Base-by-base conservation (phyloP, 2,113 vertebrate species). In the Sebastes fasciatus region DNA sequence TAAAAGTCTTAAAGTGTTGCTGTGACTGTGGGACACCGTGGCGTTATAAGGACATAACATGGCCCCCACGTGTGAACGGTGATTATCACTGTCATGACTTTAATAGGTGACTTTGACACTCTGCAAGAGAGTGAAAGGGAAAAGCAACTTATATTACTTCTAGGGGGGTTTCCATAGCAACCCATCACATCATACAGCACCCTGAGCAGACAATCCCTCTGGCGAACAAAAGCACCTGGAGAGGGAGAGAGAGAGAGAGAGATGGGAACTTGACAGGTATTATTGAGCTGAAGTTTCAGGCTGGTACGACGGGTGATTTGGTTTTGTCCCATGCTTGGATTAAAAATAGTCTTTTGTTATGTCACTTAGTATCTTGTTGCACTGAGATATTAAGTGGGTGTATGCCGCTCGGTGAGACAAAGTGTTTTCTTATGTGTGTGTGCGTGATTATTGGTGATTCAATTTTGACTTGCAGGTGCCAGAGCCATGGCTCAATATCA, bases 151-250 rank as follows among this genome's bases (percentile, higher is more conserved):
- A 92, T 93, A 92, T 95, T 94, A 91, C 93, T 95, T 94, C 80
- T 82, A 90, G 86, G 92, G 26, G 87, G 91, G 97, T 97, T 96
- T 95, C 95, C 94, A 96, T 95, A 80, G 93, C 89, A 93, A 94
- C 91, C 87, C 75, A 84, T 87, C 83, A 86, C 86, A 90, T 91
- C 83, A 79, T 49, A 75, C 78, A 71, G 80, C 88, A 66, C 79
- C 82, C 88, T 70, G 81, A 86, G 69, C 73, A 87, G 86, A 89
- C 87, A 86, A 88, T 92, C 79, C 84, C 82, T 83, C 80, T 69
- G 64, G 61, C 40, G 80, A 90, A 93, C 88, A 94, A 92, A 91
- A 84, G 84, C 89, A 92, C 85, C 87, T 85, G 88, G 74, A 85
- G 89, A 87, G 72, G 55, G 63, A 70, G 34, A 4, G 34, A 34